These are phyloP conservation scores for Oscheius sp. DNA, from an alignment of 2,888 invertebrate species.

Conservation along the genomic window DNA sequence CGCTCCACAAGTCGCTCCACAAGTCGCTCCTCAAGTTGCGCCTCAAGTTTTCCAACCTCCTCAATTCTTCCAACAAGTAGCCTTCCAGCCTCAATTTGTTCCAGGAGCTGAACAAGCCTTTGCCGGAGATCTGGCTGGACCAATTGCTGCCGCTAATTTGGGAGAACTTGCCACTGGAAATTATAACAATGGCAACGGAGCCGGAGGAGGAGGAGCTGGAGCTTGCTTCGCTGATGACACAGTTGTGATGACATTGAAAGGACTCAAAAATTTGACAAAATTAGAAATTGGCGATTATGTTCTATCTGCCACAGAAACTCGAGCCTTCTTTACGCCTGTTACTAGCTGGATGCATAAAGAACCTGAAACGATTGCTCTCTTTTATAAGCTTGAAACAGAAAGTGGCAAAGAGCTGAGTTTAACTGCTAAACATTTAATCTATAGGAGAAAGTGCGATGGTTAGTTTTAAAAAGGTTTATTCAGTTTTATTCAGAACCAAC, in stretches of 20 bases:
- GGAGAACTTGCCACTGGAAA: too few relatives aligned
- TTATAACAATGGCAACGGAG: too few relatives aligned
- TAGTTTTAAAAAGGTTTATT: too few relatives aligned
- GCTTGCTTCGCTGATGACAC: constrained; percentile 50
- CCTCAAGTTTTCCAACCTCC: not conserved
- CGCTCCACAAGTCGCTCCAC: too few relatives aligned
- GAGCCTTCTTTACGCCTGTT: not conserved
- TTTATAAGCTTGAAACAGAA: not conserved
- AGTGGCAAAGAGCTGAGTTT: not conserved
- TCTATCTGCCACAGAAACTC: too few relatives aligned
- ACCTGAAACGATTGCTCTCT: not conserved
- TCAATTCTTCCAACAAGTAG: not conserved
- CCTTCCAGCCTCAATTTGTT: not conserved
- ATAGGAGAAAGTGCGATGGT: not conserved
- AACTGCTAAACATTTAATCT: not conserved
- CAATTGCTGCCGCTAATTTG: too few relatives aligned
- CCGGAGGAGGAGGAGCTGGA: too few relatives aligned
- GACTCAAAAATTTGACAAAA: constrained; percentile 47
- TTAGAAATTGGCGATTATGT: constrained; percentile 46
- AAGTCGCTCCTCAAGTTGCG: too few relatives aligned
- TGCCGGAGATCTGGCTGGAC: not conserved
- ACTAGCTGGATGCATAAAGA: constrained; percentile 9
- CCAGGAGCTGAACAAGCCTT: not conserved
- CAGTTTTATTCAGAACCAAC: too few relatives aligned
- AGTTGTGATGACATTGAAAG: constrained; percentile 45